Base-by-base conservation (phyloP, 2,113 vertebrate species). In the Copsychus sechellarum region DNA sequence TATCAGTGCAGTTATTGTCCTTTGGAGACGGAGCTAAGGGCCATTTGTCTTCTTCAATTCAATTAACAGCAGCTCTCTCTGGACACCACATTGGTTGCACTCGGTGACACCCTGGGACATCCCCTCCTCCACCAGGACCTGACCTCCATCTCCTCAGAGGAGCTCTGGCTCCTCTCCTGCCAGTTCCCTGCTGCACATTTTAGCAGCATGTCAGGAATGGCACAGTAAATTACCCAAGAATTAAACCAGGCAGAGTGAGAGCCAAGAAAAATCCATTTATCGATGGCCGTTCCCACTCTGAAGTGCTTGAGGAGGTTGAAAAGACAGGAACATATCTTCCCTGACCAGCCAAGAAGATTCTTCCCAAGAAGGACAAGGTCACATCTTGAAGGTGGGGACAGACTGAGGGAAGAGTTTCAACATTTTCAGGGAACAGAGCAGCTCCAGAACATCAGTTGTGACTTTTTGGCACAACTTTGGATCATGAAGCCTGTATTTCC, bases 1-100 rank as follows among this genome's bases (percentile, higher is more conserved):
- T 97, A 98, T 97, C 91, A 93, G 94, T 22, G 77, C 92, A 82
- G 89, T 97, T 97, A 97, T 90, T 87, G 95, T 97, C 92, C 96
- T 96, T 94, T 91, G 89, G 95, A 96, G 96, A 93, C 31, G 14
- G 64, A 97, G 84, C 82, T 97, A 94, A 94, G 48, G 80, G 95
- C 88, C 96, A 97, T 97, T 97, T 97, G 92, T 97, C 97, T 97
- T 97, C 95, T 90, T 97, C 86, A 80, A 92, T 96, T 94, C 93
- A 92, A 97, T 98, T 96, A 96, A 83, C 91, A 95, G 71, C 94
- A 93, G 9, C 43, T 45, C 94, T 86, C 81, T 83, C 67, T 42
- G 89, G 96, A 81, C 64, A 72, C 22, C 65, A 54, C 53, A 4
- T 8, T 38, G 12, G 88, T 14, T 66, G 66, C 73, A 56, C 54